phyloP scores from a whole-genome alignment of 2,888 invertebrate genomes.

The Eupithecia tripunctaria region DNA sequence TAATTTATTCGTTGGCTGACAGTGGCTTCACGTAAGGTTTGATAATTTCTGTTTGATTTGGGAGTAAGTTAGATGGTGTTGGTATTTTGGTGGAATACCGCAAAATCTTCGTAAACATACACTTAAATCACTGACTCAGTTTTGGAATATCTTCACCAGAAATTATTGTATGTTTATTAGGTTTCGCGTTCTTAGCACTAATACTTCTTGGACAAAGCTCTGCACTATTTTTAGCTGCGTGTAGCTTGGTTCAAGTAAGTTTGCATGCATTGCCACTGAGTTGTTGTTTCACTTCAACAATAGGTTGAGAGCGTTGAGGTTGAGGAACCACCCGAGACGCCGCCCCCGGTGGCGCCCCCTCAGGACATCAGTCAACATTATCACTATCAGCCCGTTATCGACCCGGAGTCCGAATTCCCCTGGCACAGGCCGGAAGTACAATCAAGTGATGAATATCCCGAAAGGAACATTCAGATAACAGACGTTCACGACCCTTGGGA shows the following conservation, averaged over 20 bases:
- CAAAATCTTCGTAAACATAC: constrained; percentile 71
- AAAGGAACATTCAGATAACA: constrained; percentile 57
- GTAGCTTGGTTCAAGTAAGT: constrained; percentile 75
- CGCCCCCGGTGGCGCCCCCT: constrained; percentile 60
- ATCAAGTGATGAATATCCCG: constrained; percentile 53
- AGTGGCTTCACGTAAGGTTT: constrained; percentile 67
- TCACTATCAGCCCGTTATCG: constrained; percentile 67
- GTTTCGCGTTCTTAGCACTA: constrained; percentile 50
- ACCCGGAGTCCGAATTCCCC: constrained; percentile 76
- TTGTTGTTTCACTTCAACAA: constrained; percentile 76
- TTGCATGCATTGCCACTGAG: constrained; percentile 78
- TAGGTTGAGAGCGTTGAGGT: constrained; percentile 78
- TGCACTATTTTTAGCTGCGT: constrained; percentile 65
- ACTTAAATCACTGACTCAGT: constrained; percentile 20
- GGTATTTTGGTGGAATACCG: constrained; percentile 82
- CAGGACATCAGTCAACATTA: constrained; percentile 61
- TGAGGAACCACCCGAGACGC: constrained; percentile 57
- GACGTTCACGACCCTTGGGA: constrained; percentile 90
- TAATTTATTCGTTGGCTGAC: constrained; percentile 58
- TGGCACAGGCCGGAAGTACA: constrained; percentile 76
- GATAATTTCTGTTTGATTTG: constrained; percentile 54
- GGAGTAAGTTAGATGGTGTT: constrained; percentile 76
- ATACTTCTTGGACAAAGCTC: constrained; percentile 75
- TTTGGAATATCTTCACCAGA: not conserved
- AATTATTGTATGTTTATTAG: constrained; percentile 67